Base-by-base conservation (phyloP, 2,888 invertebrate species). In the Rosalia funebris region DNA sequence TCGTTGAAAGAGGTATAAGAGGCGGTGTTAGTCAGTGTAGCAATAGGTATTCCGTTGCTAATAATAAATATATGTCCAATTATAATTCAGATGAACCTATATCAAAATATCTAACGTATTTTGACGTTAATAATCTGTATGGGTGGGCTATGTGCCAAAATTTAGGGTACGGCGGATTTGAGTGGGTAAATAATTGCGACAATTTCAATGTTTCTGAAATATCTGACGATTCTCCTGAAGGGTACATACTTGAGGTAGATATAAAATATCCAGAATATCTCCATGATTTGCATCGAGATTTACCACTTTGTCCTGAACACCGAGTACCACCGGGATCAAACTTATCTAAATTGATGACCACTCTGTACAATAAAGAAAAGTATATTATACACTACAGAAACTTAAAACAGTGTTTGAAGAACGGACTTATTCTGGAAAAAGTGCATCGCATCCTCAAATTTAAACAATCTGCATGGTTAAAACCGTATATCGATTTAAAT, bases 201-300 rank as follows among this genome's bases (percentile, higher is more conserved):
- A n/a, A n/a, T n/a, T n/a, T n/a, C n/a, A n/a, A n/a, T n/a, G n/a
- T n/a, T n/a, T n/a, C n/a, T n/a, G n/a, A n/a, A n/a, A n/a, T n/a
- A n/a, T n/a, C n/a, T n/a, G n/a, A n/a, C n/a, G n/a, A n/a, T n/a
- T n/a, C n/a, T n/a, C n/a, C n/a, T n/a, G n/a, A 16, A 12, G 60
- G 64, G 36, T 68, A 71, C 36, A 74, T 82, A 19, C 64, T 82
- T 1, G 79, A 82, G 62, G 80, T 82, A 2, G 81, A 83, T 60
- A 57, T 83, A 17, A 70, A 77, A 20, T 82, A 83, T 68, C 80
- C 81, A 2, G 12, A 68, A 11, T 54, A 71, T 11, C 57, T 80
- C 20, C 81, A 82, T 57, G 71, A 76, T 37, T 4, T 34, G 4
- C 81, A 72, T 57, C 63, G 63, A 25, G 68, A 74, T 67, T 47